These are phyloP conservation scores for Conomelus anceps DNA, from an alignment of 2,888 invertebrate genomes.

Conservation along the genomic window DNA sequence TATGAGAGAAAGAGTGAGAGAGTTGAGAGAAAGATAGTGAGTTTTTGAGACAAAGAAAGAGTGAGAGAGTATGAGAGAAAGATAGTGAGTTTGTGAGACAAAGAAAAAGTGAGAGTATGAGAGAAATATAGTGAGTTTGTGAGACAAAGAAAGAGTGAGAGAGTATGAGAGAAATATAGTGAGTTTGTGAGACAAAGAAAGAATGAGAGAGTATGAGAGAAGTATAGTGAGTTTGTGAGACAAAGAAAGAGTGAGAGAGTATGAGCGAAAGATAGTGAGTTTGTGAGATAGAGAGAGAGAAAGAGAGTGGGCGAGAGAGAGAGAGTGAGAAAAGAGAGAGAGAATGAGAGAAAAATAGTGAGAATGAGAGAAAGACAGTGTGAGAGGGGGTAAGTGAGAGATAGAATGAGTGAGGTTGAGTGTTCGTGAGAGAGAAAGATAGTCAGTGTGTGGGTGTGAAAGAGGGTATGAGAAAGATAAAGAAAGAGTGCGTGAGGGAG, in stretches of 20 bases:
- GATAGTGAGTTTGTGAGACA: neutral
- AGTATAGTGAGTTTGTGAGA: neutral
- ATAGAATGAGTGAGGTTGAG: neutral
- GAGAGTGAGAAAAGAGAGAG: neutral
- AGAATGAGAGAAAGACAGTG: neutral
- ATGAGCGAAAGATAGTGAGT: neutral
- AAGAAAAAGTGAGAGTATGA: neutral
- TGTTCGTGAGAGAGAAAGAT: neutral
- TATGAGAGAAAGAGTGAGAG: neutral
- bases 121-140: neutral
- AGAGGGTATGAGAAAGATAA: neutral
- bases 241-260: neutral
- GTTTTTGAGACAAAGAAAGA: neutral
- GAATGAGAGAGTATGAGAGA: neutral
- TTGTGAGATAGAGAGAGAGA: neutral
- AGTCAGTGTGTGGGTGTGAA: neutral
- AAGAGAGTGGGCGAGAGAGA: neutral
- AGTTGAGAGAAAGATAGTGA: neutral
- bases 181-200: too few species aligned
- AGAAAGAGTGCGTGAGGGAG: neutral
- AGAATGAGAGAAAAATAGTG: neutral
- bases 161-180: neutral
- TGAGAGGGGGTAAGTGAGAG: neutral
- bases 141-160: neutral
- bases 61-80: neutral